phyloP scores from a whole-genome alignment of 2,797 vertebrate species.

The Otus scops region DNA sequence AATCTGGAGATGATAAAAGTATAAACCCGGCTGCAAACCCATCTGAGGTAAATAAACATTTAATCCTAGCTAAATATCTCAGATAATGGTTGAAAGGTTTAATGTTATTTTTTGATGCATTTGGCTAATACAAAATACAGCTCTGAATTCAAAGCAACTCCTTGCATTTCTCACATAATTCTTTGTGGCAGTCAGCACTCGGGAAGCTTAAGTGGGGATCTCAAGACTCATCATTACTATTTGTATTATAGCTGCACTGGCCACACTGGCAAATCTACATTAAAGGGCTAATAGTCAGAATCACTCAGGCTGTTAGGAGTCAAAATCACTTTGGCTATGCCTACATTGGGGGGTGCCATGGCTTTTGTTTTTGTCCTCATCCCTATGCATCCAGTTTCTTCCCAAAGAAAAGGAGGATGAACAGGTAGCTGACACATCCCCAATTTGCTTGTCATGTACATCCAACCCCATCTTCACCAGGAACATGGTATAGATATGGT shows the following conservation, averaged over 20 bases:
- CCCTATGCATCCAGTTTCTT: not conserved
- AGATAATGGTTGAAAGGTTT: constrained; percentile 32
- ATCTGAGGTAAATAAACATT: constrained; percentile 56
- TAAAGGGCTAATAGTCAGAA: not conserved
- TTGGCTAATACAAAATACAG: constrained; percentile 23
- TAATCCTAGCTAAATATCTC: constrained; percentile 59
- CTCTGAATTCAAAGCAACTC: constrained; percentile 9
- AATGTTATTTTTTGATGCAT: constrained; percentile 2
- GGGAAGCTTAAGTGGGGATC: not conserved
- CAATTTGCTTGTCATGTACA: not conserved
- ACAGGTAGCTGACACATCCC: not conserved
- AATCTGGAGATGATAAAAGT: constrained; percentile 54
- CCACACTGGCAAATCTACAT: not conserved
- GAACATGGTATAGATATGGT: fast-evolving
- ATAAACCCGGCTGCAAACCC: constrained; percentile 14
- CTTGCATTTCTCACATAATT: not conserved
- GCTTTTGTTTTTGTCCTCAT: not conserved
- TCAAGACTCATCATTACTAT: not conserved
- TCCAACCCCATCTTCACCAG: not conserved
- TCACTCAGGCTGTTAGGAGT: not conserved
- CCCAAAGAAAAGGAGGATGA: not conserved
- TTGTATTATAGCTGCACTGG: not conserved
- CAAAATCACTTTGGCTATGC: not conserved
- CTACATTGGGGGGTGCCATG: too few relatives aligned
- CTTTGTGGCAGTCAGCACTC: not conserved